phyloP scores from a whole-genome alignment of 2,113 vertebrate species.

The Chiloscyllium plagiosum region DNA sequence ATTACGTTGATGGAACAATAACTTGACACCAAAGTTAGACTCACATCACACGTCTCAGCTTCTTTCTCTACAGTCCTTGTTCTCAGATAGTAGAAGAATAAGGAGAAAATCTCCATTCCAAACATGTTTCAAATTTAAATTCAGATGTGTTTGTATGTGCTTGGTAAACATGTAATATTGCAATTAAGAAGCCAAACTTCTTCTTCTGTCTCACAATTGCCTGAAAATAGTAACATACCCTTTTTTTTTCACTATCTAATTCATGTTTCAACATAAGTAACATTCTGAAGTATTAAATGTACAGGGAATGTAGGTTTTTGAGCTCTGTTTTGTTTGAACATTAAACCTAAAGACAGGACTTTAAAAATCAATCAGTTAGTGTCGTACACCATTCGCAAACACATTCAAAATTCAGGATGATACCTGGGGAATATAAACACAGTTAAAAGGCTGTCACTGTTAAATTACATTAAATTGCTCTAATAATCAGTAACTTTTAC shows the following conservation, averaged over 20 bases:
- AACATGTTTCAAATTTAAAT: not conserved
- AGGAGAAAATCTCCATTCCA: not conserved
- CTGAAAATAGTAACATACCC: too few species aligned
- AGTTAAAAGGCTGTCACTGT: conserved; percentile 31
- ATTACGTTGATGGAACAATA: not conserved
- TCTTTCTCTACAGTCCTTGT: not conserved
- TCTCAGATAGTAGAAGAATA: not conserved
- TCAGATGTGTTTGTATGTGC: not conserved
- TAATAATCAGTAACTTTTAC: conserved; percentile 33
- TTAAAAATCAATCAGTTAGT: conserved; percentile 28
- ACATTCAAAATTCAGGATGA: conserved; percentile 8
- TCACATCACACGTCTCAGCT: not conserved
- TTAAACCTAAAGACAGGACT: not conserved
- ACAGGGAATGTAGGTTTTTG: not conserved
- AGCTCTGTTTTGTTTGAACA: not conserved
- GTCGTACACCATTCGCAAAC: conserved; percentile 31
- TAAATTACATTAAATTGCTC: conserved; percentile 33
- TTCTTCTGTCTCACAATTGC: not conserved
- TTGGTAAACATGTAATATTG: not conserved
- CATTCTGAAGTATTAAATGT: not conserved
- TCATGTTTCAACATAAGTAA: not conserved
- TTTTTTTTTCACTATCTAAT: not conserved
- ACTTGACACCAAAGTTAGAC: conserved; percentile 20
- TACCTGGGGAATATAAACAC: conserved; percentile 36
- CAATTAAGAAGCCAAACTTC: not conserved